phyloP scores from a whole-genome alignment of 2,113 vertebrate genomes.

The Orthonyx spaldingii region DNA sequence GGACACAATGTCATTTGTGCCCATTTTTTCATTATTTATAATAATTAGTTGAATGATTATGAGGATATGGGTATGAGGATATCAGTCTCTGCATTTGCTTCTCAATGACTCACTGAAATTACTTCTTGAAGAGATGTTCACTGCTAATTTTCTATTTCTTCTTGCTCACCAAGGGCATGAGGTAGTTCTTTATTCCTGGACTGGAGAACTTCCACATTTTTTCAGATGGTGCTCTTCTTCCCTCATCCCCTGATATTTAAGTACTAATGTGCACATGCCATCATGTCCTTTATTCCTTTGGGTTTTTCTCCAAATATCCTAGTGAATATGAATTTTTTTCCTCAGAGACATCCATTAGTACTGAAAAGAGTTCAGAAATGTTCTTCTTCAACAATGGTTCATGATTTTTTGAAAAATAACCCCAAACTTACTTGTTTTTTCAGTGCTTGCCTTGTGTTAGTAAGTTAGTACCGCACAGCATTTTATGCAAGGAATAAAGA shows the following conservation, averaged over 20 bases:
- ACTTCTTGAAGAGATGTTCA: neutral
- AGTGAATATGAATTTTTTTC: neutral
- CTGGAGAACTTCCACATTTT: neutral
- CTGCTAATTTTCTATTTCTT: neutral
- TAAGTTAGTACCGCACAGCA: neutral
- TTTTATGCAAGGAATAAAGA: neutral
- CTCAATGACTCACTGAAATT: neutral
- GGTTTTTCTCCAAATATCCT: neutral
- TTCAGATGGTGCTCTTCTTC: neutral
- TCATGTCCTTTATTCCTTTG: neutral
- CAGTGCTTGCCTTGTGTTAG: neutral
- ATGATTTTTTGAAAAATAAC: neutral
- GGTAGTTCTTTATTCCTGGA: neutral
- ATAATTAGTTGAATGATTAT: neutral
- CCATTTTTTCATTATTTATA: neutral
- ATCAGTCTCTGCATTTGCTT: neutral
- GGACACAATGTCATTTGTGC: neutral
- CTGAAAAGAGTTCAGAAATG: neutral
- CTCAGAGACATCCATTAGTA: neutral
- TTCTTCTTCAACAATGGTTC: neutral
- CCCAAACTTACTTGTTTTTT: neutral
- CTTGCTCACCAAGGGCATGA: neutral
- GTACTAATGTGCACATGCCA: neutral
- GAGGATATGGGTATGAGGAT: neutral
- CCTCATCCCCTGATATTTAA: neutral